These are phyloP conservation scores for Andrena flavipes DNA, from an alignment of 2,888 invertebrate genomes.

Conservation along the genomic window DNA sequence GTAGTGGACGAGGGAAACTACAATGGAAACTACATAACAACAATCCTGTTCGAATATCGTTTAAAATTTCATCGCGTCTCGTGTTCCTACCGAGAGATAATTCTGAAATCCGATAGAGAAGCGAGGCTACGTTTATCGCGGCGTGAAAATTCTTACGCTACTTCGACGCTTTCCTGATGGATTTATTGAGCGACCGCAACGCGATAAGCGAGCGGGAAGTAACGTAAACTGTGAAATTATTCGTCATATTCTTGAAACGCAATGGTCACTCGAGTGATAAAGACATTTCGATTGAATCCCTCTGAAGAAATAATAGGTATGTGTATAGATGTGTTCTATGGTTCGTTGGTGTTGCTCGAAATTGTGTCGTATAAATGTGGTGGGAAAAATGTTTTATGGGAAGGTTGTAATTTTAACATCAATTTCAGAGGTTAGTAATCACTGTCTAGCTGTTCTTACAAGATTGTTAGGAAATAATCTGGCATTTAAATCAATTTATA, in stretches of 20 bases:
- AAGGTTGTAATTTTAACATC: not conserved
- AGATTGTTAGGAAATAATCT: too few relatives aligned
- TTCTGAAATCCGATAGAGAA: conserved; percentile 4
- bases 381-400: not conserved
- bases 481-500: too few relatives aligned
- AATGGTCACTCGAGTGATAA: not conserved
- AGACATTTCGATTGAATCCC: not conserved
- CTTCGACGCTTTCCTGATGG: conserved; percentile 2
- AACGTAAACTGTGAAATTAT: not conserved
- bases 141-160: not conserved
- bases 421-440: too few relatives aligned
- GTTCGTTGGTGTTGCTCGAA: not conserved
- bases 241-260: not conserved
- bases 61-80: not conserved
- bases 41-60: not conserved
- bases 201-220: not conserved
- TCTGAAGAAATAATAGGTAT: not conserved
- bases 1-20: not conserved
- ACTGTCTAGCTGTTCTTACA: too few relatives aligned
- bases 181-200: not conserved
- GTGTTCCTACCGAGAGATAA: not conserved
- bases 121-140: conserved; percentile 5
- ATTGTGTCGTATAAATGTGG: not conserved
- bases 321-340: not conserved
- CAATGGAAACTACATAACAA: not conserved